Base-by-base conservation (phyloP, 2,797 vertebrate genomes). In the Hydrophis major region DNA sequence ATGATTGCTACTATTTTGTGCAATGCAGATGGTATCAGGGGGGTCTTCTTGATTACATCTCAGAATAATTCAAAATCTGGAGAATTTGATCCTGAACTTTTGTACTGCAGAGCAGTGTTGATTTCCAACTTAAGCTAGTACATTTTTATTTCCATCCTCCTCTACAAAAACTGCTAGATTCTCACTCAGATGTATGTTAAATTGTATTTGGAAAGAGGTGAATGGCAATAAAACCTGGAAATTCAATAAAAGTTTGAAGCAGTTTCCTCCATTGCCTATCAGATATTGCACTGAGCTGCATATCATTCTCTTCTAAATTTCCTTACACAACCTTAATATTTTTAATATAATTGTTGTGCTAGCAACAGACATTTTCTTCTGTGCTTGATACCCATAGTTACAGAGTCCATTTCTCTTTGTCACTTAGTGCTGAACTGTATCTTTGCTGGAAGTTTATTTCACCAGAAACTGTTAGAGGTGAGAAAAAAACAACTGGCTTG, bases 381-480 rank as follows among this genome's bases (percentile, higher is more conserved):
- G 32, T 91, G 95, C 95, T 95, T 96, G 91, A 91, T 96, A 94
- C 90, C 90, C 88, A 88, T 61, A 87, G 94, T 61, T 95, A 89
- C 18, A 4, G 87, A 94, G 90, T 90, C 92, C 93, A 94, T 96
- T 95, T 94, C 95, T 97, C 94, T 93, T 78, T 95, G 96, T 96
- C 95, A 92, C 61, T 95, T 96, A 94, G 90, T 94, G 92, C 92
- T 95, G 94, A 96, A 42, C 86, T 57, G 1, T 27, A 86, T 88
- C 89, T 94, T 60, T 16, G 0, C 27, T 53, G 78, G 87, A 96
- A 92, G 95, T 96, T 96, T 95, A 94, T 94, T 94, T 94, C 63
- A 66, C 86, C 93, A 90, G 93, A 88, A 96, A 91, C 59, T 32
- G 88, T 95, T 95, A 94, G 59, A 74, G 94, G 94, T 93, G 83